Evolutionary conservation across 2,113 vertebrate species (phyloP), one percentile per base, ranked within the genome.

Genomic region (Fulica atra): DNA sequence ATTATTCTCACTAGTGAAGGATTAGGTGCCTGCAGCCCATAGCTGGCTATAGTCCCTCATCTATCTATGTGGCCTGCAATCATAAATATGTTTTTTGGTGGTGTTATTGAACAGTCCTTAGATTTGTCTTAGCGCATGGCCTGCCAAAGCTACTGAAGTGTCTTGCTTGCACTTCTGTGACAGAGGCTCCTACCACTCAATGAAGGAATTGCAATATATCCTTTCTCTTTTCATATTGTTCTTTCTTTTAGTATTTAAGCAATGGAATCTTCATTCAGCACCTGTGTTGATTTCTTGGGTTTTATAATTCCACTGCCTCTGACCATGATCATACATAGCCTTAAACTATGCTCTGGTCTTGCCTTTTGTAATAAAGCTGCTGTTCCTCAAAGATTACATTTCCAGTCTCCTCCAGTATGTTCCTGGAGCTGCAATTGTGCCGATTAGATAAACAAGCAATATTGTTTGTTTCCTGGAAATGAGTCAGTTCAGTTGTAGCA

Each of bases 381-480:
- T 69, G 5, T 65, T 80, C 29, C 38, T 86, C 54, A 51, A 38
- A 24, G 44, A 46, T 73, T 36, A 16, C 81, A 17, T 15, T 86
- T 88, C 44, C 50, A 77, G 53, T 61, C 38, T 91, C 42, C 31
- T 73, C 71, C 56, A 76, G 29, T 9, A 4, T 56, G 35, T 60
- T 66, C 42, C 7, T 81, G 69, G 44, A 64, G 24, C 66, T 80
- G 36, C 44, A 59, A 0, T 28, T 2, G 0, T 36, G 42, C n/a
- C 28, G 25, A 4, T 10, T 11, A n/a, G 53, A 48, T 6, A 70
- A 77, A n/a, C 33, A 76, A 50, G 11, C 29, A 73, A 48, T 48
- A 33, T 28, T 23, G 7, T 35, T 83, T 84, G 29, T 63, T 89
- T 87, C 35, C 68, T 77, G 44, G 24, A 19, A 46, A 46, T 31